phyloP scores from a whole-genome alignment of 2,113 vertebrate species.

The Cygnus buccinator region DNA sequence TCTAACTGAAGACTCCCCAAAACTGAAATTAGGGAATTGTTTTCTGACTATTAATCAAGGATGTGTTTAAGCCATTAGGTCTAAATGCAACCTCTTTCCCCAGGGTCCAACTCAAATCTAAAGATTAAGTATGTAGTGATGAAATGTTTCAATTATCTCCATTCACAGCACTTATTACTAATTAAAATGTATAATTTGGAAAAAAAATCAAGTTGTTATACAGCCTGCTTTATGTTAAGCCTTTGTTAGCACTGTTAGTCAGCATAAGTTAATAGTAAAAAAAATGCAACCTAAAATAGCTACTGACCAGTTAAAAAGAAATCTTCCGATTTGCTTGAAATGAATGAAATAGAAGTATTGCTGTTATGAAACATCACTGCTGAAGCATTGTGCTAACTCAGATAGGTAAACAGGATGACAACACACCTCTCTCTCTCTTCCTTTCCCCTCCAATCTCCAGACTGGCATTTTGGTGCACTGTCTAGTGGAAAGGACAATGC shows the following conservation, averaged over 20 bases:
- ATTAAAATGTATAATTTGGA: background rate
- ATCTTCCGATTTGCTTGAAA: background rate
- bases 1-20: background rate
- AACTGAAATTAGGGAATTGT: background rate
- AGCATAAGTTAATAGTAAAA: background rate
- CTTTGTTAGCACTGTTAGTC: background rate
- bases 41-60: background rate
- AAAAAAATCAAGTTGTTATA: background rate
- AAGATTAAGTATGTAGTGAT: background rate
- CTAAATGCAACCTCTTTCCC: background rate
- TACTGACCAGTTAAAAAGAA: background rate
- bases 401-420: background rate
- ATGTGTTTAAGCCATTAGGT: background rate
- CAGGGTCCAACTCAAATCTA: background rate
- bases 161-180: background rate
- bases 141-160: constrained; percentile 10
- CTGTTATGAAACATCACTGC: background rate
- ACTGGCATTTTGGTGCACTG: background rate
- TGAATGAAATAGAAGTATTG: background rate
- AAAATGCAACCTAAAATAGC: background rate
- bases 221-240: background rate
- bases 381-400: background rate
- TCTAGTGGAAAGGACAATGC: background rate
- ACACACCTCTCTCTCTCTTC: background rate
- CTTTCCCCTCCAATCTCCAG: background rate